Conservation (phyloP, 2,113 vertebrate genomes). For the pig (Sus scrofa) region T2T-Sscrofa CM000824.6:206330001-206330500, state of each 20-base stretch:
- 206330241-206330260: not conserved
- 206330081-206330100: not conserved
- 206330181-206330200: not conserved
- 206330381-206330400: not conserved
- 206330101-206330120: not conserved
- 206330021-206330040: not conserved
- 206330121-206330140: not conserved
- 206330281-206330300: not conserved
- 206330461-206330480: not conserved
- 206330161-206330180: not conserved
- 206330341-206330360: not conserved
- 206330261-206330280: not conserved
- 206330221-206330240: not conserved
- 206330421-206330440: not conserved
- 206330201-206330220: not conserved
- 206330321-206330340: not conserved
- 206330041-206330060: not conserved
- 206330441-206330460: not conserved
- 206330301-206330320: not conserved
- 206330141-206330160: not conserved
- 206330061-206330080: not conserved
- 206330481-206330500: not conserved
- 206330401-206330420: not conserved
- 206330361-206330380: not conserved
- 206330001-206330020: no score